Evolutionary conservation across 2,888 invertebrate species (phyloP).

Genomic region (Cerceris ruficornis): DNA sequence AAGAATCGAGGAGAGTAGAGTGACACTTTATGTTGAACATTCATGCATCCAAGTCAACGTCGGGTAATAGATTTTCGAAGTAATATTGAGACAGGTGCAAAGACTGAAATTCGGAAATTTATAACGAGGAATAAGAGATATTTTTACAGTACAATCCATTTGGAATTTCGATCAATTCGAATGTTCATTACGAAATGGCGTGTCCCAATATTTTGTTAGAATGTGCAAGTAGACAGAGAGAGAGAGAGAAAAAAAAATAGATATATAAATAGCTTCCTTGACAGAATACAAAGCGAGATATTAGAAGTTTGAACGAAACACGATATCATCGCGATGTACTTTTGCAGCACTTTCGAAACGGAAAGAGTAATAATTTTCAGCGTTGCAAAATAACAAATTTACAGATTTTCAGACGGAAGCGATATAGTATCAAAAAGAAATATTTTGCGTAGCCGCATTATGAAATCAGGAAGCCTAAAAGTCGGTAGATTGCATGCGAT

Average conservation of each 20-base stretch:
- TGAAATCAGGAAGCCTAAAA: constrained; percentile 74
- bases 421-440: constrained; percentile 32
- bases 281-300: constrained; percentile 28
- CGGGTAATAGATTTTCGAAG: constrained; percentile 9
- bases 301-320: constrained; percentile 5
- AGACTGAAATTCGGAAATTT: background rate
- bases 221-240: constrained; percentile 5
- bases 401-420: constrained; percentile 52
- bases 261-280: constrained; percentile 38
- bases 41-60: constrained; percentile 46
- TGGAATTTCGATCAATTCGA: background rate
- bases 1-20: constrained; percentile 8
- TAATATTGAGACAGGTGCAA: constrained; percentile 31
- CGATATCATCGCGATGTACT: background rate
- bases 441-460: constrained; percentile 54
- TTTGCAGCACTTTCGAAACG: constrained; percentile 15
- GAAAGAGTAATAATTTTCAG: constrained; percentile 41
- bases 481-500: constrained; percentile 81
- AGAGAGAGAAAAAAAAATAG: constrained; percentile 1
- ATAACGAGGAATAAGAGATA: background rate
- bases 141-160: background rate
- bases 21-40: constrained; percentile 33
- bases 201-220: constrained; percentile 3
- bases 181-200: background rate
- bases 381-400: constrained; percentile 52